phyloP scores from a whole-genome alignment of 2,888 invertebrate species.

The Fragum fragum region DNA sequence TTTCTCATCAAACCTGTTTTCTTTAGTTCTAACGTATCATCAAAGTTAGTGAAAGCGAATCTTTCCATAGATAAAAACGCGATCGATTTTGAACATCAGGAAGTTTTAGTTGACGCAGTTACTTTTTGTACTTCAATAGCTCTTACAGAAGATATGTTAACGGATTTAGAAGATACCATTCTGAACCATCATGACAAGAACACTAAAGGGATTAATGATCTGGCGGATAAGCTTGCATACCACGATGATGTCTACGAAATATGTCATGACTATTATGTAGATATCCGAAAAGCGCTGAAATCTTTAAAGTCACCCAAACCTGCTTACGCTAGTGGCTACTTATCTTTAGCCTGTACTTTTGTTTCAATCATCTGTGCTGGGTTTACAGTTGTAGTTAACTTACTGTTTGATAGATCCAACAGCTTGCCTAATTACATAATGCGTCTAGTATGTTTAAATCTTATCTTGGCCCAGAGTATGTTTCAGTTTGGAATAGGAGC shows the following conservation, averaged over 20 bases:
- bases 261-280: neutral
- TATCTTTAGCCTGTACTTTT: neutral
- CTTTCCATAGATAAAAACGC: neutral
- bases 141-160: neutral
- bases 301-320: neutral
- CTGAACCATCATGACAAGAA: neutral
- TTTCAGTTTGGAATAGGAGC: constrained; percentile 11
- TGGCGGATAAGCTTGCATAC: neutral
- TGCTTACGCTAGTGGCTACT: neutral
- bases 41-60: neutral
- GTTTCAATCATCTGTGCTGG: neutral
- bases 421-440: constrained; percentile 5
- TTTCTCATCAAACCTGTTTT: neutral
- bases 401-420: neutral
- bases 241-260: neutral
- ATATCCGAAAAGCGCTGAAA: neutral
- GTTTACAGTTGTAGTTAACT: neutral
- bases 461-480: neutral
- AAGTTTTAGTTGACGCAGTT: neutral
- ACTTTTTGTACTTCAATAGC: neutral
- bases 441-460: constrained; percentile 7
- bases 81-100: neutral
- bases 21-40: neutral
- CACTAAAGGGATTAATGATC: neutral
- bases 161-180: neutral